A percentile compares a stretch with the other conserved stretches of the same genome.
Conservation (phyloP, 2,113 vertebrate species). For the Forbesichthys papilliferus region DNA sequence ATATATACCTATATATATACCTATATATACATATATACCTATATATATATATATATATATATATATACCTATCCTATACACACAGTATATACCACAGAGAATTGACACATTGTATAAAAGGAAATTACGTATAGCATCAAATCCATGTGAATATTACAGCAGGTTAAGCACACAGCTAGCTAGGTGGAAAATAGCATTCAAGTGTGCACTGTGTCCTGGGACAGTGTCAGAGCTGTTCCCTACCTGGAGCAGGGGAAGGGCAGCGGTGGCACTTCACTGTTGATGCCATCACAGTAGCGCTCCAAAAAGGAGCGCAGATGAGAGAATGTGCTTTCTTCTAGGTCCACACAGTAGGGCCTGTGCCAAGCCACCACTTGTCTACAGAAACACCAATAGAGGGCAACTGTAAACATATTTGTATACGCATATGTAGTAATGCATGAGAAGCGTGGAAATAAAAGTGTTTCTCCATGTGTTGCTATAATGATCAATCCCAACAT, state of each 20-base stretch:
- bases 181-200: not conserved
- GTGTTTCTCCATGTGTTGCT: not conserved
- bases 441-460: too few species aligned
- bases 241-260: slow-evolving; percentile 92
- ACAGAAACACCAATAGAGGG: slow-evolving; percentile 14
- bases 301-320: slow-evolving; percentile 95
- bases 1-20: too few species aligned
- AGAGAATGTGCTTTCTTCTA: slow-evolving; percentile 97
- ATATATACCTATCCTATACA: not conserved
- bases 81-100: not conserved
- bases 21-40: too few species aligned
- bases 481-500: not conserved
- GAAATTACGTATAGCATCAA: too few species aligned
- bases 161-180: not conserved
- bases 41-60: too few species aligned
- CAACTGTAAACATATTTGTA: not conserved
- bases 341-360: slow-evolving; percentile 94
- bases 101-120: too few species aligned
- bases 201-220: too few species aligned
- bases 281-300: slow-evolving; percentile 95
- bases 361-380: slow-evolving; percentile 99
- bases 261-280: slow-evolving; percentile 89
- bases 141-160: not conserved
- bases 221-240: slow-evolving; percentile 38
- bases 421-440: too few species aligned